Evolutionary conservation across 2,797 vertebrate genomes (phyloP).

Genomic region (Eospalax fontanierii): DNA sequence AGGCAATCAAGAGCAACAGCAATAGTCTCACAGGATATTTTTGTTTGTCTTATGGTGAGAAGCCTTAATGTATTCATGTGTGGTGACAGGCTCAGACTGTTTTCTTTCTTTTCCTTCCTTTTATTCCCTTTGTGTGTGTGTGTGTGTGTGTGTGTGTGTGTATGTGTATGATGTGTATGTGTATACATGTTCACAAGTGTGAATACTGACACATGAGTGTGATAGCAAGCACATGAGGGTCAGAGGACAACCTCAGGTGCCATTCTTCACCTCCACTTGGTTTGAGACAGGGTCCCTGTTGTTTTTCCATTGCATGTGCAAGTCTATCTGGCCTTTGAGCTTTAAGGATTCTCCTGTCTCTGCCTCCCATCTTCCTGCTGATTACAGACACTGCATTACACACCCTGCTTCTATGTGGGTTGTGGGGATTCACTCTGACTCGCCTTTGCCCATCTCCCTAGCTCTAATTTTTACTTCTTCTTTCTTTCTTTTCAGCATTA

Average conservation of each 20-base stretch:
- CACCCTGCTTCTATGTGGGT: neutral
- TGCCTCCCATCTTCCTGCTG: neutral
- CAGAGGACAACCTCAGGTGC: neutral
- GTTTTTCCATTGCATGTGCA: neutral
- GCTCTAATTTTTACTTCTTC: too few species aligned
- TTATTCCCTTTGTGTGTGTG: neutral
- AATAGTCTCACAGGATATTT: too few species aligned
- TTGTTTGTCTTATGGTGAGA: neutral
- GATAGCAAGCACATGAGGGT: neutral
- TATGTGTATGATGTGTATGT: neutral
- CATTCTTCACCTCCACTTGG: neutral
- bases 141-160: neutral
- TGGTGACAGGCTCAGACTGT: neutral
- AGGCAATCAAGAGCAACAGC: neutral
- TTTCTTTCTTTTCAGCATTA: neutral
- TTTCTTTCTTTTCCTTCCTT: too few species aligned
- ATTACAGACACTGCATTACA: neutral
- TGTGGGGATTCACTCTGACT: neutral
- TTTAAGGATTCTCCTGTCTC: neutral
- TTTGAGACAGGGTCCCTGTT: neutral
- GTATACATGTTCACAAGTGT: neutral
- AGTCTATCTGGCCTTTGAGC: too few species aligned
- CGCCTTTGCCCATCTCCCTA: neutral
- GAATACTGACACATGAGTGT: neutral
- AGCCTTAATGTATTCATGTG: neutral